Percentiles rank a stretch among this genome's conserved stretches.
phyloP scores from a whole-genome alignment of 1,140 invertebrate species.

The Conus ventricosus region DNA sequence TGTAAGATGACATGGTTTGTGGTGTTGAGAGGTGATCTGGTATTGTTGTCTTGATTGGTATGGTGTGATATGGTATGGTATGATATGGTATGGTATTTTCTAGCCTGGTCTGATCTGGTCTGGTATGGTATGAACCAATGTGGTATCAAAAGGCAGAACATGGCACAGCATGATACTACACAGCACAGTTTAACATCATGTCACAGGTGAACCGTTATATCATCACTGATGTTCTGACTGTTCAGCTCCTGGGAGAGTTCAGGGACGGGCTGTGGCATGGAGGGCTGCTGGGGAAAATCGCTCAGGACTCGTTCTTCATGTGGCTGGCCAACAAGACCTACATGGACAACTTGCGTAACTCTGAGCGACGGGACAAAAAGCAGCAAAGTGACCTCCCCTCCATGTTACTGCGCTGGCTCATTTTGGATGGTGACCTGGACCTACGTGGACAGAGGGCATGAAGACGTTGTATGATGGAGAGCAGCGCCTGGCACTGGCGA shows the following conservation, averaged over 20 bases:
- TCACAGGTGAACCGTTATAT: too few species aligned
- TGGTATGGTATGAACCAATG: too few species aligned
- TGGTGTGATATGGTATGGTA: too few species aligned
- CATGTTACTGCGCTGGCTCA: constrained; percentile 66
- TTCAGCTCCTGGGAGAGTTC: constrained; percentile 69
- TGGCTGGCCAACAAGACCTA: constrained; percentile 60
- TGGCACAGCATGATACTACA: too few species aligned
- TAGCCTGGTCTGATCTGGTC: too few species aligned
- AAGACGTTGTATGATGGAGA: constrained; percentile 67
- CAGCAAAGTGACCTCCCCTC: constrained; percentile 55
- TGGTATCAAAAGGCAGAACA: too few species aligned
- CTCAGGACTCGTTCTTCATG: constrained; percentile 60
- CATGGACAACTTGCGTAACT: constrained; percentile 48
- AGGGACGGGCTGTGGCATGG: constrained; percentile 65
- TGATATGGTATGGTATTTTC: too few species aligned
- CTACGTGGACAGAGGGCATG: constrained; percentile 67
- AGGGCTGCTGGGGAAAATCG: constrained; percentile 66
- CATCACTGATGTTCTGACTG: background rate
- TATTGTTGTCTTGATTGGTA: too few species aligned
- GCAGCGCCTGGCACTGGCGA: constrained; percentile 60
- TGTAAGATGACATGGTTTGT: too few species aligned
- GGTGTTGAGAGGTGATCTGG: too few species aligned
- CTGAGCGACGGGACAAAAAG: constrained; percentile 53
- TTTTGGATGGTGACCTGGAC: constrained; percentile 70
- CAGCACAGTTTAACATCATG: too few species aligned